phyloP scores from a whole-genome alignment of 2,888 invertebrate species.

The Cyrtodaria siliqua region DNA sequence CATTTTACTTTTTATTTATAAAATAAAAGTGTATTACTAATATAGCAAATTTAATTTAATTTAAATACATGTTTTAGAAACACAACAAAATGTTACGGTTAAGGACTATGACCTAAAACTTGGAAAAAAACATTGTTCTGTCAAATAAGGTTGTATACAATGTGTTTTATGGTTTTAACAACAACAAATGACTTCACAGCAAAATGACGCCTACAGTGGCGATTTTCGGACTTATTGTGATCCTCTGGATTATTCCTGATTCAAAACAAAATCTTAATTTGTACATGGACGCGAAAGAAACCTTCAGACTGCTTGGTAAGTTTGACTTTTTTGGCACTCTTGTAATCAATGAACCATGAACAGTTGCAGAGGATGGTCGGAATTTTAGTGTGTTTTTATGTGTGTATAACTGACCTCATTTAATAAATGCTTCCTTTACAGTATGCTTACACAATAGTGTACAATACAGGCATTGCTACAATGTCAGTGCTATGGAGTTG shows the following conservation, averaged over 20 bases:
- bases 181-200: constrained; percentile 49
- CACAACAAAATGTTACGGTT: not conserved
- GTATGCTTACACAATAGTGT: no score
- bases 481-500: no score
- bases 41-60: no score
- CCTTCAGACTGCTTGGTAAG: constrained; percentile 79
- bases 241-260: constrained; percentile 68
- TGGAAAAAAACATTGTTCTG: constrained; percentile 55
- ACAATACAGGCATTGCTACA: no score
- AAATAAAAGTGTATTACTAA: no score
- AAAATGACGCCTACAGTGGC: constrained; percentile 64
- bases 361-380: constrained; percentile 14
- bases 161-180: constrained; percentile 29
- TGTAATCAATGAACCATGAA: constrained; percentile 7
- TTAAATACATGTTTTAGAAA: no score
- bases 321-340: constrained; percentile 45
- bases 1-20: no score
- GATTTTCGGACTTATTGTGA: constrained; percentile 63
- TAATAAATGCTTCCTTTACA: no score
- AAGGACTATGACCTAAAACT: constrained; percentile 53
- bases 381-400: no score
- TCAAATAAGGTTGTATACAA: constrained; percentile 45
- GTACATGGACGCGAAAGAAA: constrained; percentile 78
- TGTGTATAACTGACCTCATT: no score
- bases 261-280: constrained; percentile 74